Evolutionary conservation across 1,140 invertebrate species (phyloP).

Genomic region (Planococcus citri): DNA sequence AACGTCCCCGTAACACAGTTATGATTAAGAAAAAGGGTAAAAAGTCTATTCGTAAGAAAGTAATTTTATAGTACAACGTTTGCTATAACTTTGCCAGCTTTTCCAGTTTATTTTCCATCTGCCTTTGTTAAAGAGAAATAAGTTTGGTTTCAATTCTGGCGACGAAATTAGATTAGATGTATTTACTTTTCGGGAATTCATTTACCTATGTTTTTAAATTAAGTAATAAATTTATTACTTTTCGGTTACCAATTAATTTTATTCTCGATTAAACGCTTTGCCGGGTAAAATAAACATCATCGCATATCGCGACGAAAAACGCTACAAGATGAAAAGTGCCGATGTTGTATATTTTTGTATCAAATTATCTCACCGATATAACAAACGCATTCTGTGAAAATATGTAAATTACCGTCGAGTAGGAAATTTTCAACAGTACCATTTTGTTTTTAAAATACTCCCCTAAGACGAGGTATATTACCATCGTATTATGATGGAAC

Average conservation of each 20-base stretch:
- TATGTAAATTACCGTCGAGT: not conserved
- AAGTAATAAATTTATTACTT: not conserved
- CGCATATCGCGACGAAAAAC: not conserved
- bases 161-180: not conserved
- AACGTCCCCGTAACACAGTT: too few relatives aligned
- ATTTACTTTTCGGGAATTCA: constrained; percentile 3
- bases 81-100: not conserved
- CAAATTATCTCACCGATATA: not conserved
- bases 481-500: not conserved
- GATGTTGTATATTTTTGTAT: not conserved
- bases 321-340: too few relatives aligned
- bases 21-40: too few relatives aligned
- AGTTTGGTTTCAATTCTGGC: not conserved
- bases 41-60: not conserved
- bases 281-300: not conserved
- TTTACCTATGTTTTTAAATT: not conserved
- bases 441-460: not conserved
- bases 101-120: not conserved
- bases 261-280: not conserved
- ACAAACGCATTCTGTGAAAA: not conserved
- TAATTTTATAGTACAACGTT: not conserved
- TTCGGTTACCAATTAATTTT: not conserved
- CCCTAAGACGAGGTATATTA: not conserved
- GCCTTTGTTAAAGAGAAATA: not conserved
- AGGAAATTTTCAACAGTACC: not conserved